A percentile compares a stretch with the other conserved stretches of the same genome.
Conservation (phyloP, 2,888 invertebrate species). For the Zeuzera pyrina region DNA sequence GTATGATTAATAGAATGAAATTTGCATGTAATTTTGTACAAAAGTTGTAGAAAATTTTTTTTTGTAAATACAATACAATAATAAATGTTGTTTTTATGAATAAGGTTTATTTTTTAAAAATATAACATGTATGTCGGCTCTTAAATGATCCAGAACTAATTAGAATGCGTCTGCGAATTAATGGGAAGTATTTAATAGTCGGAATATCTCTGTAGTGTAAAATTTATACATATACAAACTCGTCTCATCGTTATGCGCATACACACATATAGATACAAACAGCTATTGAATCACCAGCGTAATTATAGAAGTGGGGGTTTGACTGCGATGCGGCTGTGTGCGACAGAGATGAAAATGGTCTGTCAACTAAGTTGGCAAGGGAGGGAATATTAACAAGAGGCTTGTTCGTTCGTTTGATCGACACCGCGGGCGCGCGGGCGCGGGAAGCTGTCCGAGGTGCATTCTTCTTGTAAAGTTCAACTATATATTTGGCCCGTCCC, state of each 20-base stretch:
- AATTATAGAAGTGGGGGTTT: constrained; percentile 74
- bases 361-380: constrained; percentile 10
- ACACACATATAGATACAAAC: constrained; percentile 64
- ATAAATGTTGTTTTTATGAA: too few relatives aligned
- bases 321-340: constrained; percentile 65
- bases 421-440: constrained; percentile 67
- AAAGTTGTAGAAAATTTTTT: too few relatives aligned
- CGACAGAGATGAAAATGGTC: constrained; percentile 50
- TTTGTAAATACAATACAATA: too few relatives aligned
- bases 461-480: constrained; percentile 70
- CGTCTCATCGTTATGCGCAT: constrained; percentile 53
- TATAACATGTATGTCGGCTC: neutral
- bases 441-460: constrained; percentile 65
- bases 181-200: constrained; percentile 37
- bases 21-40: too few relatives aligned
- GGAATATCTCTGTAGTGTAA: constrained; percentile 41
- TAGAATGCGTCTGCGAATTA: constrained; percentile 34
- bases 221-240: constrained; percentile 38
- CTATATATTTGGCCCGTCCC: constrained; percentile 64
- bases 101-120: neutral
- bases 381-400: constrained; percentile 64
- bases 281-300: constrained; percentile 73
- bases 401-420: constrained; percentile 72
- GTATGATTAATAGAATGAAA: too few relatives aligned
- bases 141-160: neutral